phyloP scores from a whole-genome alignment of 2,113 vertebrate species.

The Progne subis region DNA sequence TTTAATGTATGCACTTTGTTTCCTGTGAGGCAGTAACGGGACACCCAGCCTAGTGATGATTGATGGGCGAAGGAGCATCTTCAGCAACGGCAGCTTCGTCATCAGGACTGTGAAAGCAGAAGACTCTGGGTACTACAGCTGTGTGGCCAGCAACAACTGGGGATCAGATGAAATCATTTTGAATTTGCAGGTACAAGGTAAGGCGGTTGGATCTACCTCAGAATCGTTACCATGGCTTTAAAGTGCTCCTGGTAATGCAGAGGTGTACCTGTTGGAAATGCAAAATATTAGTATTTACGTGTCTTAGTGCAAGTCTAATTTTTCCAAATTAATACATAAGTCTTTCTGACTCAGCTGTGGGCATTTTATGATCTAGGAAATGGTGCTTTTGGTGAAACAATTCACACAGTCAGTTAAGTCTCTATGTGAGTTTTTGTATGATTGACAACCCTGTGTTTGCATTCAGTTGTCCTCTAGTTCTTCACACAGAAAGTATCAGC shows the following conservation, averaged over 20 bases:
- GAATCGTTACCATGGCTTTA: background rate
- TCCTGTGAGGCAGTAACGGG: slow-evolving; percentile 92
- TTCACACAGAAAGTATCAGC: background rate
- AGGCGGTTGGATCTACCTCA: background rate
- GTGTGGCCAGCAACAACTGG: slow-evolving; percentile 96
- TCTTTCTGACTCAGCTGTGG: background rate
- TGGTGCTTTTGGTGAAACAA: background rate
- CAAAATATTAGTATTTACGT: background rate
- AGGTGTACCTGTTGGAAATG: background rate
- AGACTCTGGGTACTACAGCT: slow-evolving; percentile 97
- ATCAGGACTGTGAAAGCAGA: slow-evolving; percentile 97
- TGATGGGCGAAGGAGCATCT: slow-evolving; percentile 91
- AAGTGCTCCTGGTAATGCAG: background rate
- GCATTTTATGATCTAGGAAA: background rate
- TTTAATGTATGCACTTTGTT: slow-evolving; percentile 83
- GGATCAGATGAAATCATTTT: slow-evolving; percentile 94
- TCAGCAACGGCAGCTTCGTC: slow-evolving; percentile 94
- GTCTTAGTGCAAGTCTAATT: background rate
- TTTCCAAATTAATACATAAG: background rate
- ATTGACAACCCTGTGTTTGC: background rate
- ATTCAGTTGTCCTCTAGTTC: background rate
- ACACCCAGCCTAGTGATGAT: slow-evolving; percentile 91
- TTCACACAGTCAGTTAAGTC: background rate
- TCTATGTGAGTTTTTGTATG: background rate
- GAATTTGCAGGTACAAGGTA: slow-evolving; percentile 98